A percentile compares a stretch with the other conserved stretches of the same genome.
Conservation (phyloP, 1,140 invertebrate genomes). For the Solenopsis invicta region DNA sequence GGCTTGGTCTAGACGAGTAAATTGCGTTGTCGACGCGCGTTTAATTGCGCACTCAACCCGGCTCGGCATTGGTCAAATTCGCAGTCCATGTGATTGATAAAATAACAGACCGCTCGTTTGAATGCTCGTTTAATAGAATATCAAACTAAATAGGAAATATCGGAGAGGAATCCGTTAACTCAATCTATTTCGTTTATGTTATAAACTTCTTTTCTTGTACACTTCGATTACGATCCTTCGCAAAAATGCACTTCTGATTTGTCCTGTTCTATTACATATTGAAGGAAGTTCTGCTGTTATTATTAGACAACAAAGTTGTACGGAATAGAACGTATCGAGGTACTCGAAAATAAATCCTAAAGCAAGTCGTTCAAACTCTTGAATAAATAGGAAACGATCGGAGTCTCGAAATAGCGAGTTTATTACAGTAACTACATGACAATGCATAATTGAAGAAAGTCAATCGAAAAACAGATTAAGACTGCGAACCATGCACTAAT, state of each 20-base stretch:
- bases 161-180: background rate
- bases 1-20: constrained; percentile 46
- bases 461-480: background rate
- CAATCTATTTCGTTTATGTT: background rate
- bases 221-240: background rate
- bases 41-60: constrained; percentile 47
- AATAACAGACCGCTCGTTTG: constrained; percentile 26
- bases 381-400: constrained; percentile 23
- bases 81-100: constrained; percentile 35
- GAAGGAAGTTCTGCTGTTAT: background rate
- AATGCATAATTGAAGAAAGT: background rate
- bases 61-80: constrained; percentile 42
- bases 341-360: constrained; percentile 1
- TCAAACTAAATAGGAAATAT: constrained; percentile 7
- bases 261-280: background rate
- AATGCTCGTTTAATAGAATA: constrained; percentile 17
- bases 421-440: background rate
- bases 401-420: background rate
- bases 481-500: background rate
- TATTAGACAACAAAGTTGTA: background rate
- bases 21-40: constrained; percentile 59
- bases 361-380: background rate
- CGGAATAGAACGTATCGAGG: background rate
- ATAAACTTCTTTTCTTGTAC: background rate
- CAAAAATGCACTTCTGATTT: background rate